Conservation (phyloP, 2,113 vertebrate genomes). For the Rhineura floridana region DNA sequence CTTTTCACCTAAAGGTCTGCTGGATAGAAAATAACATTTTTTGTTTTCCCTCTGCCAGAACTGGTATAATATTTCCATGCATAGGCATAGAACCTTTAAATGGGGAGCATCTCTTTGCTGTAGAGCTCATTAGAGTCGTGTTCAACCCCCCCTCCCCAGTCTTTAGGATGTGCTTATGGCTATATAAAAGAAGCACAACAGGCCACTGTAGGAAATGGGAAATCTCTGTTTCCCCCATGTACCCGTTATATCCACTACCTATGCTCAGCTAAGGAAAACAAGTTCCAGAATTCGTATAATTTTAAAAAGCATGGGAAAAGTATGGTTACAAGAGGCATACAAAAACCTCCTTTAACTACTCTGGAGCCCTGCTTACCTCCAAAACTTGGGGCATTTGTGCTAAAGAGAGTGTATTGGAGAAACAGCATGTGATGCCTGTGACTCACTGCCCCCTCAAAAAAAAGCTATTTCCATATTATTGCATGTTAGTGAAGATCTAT, state of each 20-base stretch:
- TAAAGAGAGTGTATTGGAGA: neutral
- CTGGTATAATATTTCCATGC: neutral
- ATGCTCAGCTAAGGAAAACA: too few relatives aligned
- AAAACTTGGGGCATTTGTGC: neutral
- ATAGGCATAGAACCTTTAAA: neutral
- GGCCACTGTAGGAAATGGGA: neutral
- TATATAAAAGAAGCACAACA: neutral
- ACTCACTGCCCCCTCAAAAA: neutral
- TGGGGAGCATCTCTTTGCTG: too few relatives aligned
- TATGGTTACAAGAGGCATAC: too few relatives aligned
- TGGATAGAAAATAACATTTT: neutral
- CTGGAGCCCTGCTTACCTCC: neutral
- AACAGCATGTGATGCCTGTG: too few relatives aligned
- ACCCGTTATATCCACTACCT: too few relatives aligned
- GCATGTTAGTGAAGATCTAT: too few relatives aligned
- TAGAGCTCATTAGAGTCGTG: too few relatives aligned
- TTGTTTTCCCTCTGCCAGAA: neutral
- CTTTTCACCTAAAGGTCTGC: neutral
- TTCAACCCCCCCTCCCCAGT: too few relatives aligned
- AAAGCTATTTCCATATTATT: too few relatives aligned
- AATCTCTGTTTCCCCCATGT: neutral
- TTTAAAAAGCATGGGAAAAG: too few relatives aligned
- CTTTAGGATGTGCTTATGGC: neutral
- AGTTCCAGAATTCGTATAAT: too few relatives aligned
- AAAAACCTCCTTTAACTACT: neutral